Evolutionary conservation across 2,113 vertebrate species (phyloP), one percentile per base, ranked within the genome.

Genomic region (human): DNA sequence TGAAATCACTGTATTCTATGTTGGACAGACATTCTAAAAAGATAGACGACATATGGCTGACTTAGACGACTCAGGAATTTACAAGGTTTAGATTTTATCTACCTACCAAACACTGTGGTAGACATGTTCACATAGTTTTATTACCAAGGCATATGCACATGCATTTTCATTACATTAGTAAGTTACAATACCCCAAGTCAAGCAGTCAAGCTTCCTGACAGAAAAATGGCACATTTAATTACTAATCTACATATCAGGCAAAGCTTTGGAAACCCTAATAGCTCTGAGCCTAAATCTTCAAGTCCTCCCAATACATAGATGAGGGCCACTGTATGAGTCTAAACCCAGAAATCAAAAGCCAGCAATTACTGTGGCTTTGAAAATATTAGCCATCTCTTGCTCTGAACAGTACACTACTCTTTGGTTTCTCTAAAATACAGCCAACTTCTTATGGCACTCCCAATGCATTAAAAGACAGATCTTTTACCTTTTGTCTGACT

Each of bases 151-250:
- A 95, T 87, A 80, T 94, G 97, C 52, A 96, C 90, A 97, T 83
- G 75, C 95, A 96, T 96, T 95, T 97, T 97, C 90, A 97, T 96
- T 94, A 97, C 84, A 40, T 89, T 48, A 85, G 55, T 92, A 87
- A 94, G 70, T 91, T 90, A 78, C 5, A 90, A 92, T 55, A 40
- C 45, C 87, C 72, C 78, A 68, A 40, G 61, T 64, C 61, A 64
- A 64, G 61, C 61, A 72, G 89, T 18, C 55, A 93, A 91, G 86
- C 85, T 93, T 87, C 52, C 88, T 96, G 87, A 88, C 87, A 96
- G 88, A 85, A 96, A 97, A 89, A 92, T 55, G 96, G 91, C 88
- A 92, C 7, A 35, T 70, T 72, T 88, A 85, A 85, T 55, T 68
- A 86, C 87, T 97, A 66, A 92, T 93, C 59, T 92, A 87, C 95